phyloP scores from a whole-genome alignment of 1,140 invertebrate genomes.

The Heliconius nattereri region DNA sequence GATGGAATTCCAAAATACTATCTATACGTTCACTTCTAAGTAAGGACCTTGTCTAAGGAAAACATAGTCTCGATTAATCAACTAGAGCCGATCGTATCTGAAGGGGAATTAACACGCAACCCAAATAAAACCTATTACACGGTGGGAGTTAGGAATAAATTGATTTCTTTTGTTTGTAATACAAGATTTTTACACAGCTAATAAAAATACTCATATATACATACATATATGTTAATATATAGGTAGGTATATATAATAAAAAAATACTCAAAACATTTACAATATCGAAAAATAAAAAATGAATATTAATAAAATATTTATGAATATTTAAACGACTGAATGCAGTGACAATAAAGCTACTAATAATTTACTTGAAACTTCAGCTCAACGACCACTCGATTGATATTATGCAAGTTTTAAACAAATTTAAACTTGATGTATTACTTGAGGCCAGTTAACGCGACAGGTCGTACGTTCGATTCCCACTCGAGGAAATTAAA shows the following conservation, averaged over 20 bases:
- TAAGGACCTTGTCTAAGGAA: constrained; percentile 25
- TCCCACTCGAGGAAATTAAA: too few species aligned
- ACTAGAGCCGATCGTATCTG: constrained; percentile 49
- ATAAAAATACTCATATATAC: neutral
- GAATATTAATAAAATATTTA: neutral
- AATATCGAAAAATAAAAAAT: neutral
- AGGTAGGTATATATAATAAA: neutral
- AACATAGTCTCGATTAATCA: constrained; percentile 51
- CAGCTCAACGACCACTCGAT: constrained; percentile 21
- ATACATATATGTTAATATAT: neutral
- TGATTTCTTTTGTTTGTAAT: constrained; percentile 25
- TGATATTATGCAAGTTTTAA: constrained; percentile 21
- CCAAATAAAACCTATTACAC: constrained; percentile 41
- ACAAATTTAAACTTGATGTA: neutral
- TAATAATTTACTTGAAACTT: constrained; percentile 31
- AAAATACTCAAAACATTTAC: neutral
- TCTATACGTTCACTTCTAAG: constrained; percentile 7
- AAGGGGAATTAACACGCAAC: constrained; percentile 45
- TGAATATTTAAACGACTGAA: neutral
- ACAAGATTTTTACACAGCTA: neutral
- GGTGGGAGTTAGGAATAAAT: constrained; percentile 32
- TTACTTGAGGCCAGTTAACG: too few species aligned
- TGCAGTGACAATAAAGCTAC: constrained; percentile 28
- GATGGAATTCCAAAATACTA: neutral
- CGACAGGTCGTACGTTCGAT: too few species aligned